Evolutionary conservation across 1,140 invertebrate species (phyloP).

Genomic region (Drosophila parvula): DNA sequence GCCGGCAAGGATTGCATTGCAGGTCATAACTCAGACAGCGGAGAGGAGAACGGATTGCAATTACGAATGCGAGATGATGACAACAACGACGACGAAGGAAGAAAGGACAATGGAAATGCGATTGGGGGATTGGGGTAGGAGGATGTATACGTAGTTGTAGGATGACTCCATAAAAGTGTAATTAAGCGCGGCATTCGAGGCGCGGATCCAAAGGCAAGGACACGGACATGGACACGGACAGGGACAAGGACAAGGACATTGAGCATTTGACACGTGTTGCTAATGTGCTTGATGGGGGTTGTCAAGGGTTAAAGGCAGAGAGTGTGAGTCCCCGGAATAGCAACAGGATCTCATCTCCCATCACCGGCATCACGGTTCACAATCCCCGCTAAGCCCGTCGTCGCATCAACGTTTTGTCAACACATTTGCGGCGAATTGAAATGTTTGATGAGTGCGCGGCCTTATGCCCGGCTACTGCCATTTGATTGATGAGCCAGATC

Average conservation of each 20-base stretch:
- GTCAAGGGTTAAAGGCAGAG: neutral
- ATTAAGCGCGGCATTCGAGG: conserved; percentile 62
- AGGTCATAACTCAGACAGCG: conserved; percentile 70
- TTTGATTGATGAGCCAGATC: conserved; percentile 46
- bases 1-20: conserved; percentile 57
- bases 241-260: conserved; percentile 17
- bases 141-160: neutral
- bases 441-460: conserved; percentile 47
- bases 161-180: conserved; percentile 77
- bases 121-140: conserved; percentile 21
- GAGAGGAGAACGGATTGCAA: conserved; percentile 63
- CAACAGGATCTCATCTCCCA: conserved; percentile 5
- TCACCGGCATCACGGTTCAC: conserved; percentile 3
- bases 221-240: neutral
- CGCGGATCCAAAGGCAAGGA: conserved; percentile 15
- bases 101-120: conserved; percentile 24
- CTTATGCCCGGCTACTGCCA: conserved; percentile 29
- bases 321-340: neutral
- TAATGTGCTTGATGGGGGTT: conserved; percentile 49
- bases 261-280: conserved; percentile 73
- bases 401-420: conserved; percentile 52
- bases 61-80: conserved; percentile 37
- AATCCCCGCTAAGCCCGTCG: conserved; percentile 18
- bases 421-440: conserved; percentile 54
- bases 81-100: neutral